phyloP scores from a whole-genome alignment of 1,140 invertebrate genomes.

The Drosophila nebulosa region DNA sequence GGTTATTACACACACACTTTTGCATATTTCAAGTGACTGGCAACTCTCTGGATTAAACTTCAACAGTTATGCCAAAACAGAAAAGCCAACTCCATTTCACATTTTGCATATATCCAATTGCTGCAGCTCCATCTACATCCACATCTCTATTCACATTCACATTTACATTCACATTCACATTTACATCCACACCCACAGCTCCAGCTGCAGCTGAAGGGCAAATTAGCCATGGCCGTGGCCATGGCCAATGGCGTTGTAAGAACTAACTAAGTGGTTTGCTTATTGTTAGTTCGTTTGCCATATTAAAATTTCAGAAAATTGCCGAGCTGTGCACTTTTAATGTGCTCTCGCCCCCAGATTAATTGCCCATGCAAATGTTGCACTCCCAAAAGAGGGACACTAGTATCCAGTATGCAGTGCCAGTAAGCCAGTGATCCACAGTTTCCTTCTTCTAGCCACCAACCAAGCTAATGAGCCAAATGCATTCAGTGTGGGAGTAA shows the following conservation, averaged over 20 bases:
- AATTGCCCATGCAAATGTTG: slow-evolving; percentile 72
- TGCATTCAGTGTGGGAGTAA: neutral
- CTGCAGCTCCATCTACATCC: slow-evolving; percentile 15
- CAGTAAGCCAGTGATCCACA: slow-evolving; percentile 5
- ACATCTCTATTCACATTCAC: neutral
- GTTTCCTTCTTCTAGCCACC: neutral
- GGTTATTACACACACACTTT: slow-evolving; percentile 66
- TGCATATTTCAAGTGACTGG: slow-evolving; percentile 68
- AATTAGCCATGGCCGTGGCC: slow-evolving; percentile 61
- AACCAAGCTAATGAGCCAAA: slow-evolving; percentile 5
- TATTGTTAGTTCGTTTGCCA: slow-evolving; percentile 65
- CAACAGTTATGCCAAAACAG: slow-evolving; percentile 5
- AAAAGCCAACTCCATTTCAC: slow-evolving; percentile 41
- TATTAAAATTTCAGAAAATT: slow-evolving; percentile 71
- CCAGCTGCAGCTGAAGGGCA: slow-evolving; percentile 43
- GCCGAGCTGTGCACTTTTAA: slow-evolving; percentile 44
- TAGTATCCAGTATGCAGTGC: neutral
- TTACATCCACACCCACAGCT: neutral
- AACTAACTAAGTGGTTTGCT: slow-evolving; percentile 73
- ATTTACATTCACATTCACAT: neutral
- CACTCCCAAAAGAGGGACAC: slow-evolving; percentile 2
- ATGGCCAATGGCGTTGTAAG: slow-evolving; percentile 8
- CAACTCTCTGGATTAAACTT: slow-evolving; percentile 19
- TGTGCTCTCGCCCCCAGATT: slow-evolving; percentile 50
- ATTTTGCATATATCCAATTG: slow-evolving; percentile 12